Evolutionary conservation across 2,888 invertebrate species (phyloP).

Genomic region (Coleophora deauratella): DNA sequence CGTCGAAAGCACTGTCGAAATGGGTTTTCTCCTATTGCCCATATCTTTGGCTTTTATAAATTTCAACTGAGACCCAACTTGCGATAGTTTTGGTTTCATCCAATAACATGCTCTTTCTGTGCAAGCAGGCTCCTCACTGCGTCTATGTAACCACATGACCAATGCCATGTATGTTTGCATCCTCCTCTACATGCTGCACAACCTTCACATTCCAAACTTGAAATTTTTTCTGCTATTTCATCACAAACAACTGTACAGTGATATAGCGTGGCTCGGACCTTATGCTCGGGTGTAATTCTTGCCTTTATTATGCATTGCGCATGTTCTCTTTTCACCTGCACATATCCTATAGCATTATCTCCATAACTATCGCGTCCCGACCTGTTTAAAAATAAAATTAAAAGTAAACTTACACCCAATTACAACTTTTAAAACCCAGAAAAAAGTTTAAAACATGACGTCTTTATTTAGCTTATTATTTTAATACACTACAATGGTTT

Average conservation of each 20-base stretch:
- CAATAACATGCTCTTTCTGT: too few relatives aligned
- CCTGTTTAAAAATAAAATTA: conserved; percentile 6
- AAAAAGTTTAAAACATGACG: too few relatives aligned
- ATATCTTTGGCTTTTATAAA: neutral
- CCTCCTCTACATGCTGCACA: conserved; percentile 9
- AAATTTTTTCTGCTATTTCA: conserved; percentile 5
- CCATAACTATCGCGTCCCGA: conserved; percentile 9
- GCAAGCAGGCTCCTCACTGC: neutral
- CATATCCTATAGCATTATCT: conserved; percentile 9
- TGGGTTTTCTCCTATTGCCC: neutral
- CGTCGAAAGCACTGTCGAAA: neutral
- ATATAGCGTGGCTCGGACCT: conserved; percentile 6
- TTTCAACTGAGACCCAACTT: too few relatives aligned
- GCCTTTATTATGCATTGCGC: conserved; percentile 10
- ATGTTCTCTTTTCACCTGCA: conserved; percentile 8
- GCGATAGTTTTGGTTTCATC: too few relatives aligned
- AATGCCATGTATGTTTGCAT: conserved; percentile 8
- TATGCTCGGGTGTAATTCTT: conserved; percentile 10
- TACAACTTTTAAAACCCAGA: too few relatives aligned
- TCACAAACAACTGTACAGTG: conserved; percentile 6
- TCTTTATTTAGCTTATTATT: too few relatives aligned
- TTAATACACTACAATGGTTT: too few relatives aligned
- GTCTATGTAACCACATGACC: conserved; percentile 3
- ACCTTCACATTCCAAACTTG: conserved; percentile 5
- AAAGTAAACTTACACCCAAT: too few relatives aligned